phyloP scores from a whole-genome alignment of 37 sponge, comb jelly and placozoan species.

The Spongilla lacustris region DNA sequence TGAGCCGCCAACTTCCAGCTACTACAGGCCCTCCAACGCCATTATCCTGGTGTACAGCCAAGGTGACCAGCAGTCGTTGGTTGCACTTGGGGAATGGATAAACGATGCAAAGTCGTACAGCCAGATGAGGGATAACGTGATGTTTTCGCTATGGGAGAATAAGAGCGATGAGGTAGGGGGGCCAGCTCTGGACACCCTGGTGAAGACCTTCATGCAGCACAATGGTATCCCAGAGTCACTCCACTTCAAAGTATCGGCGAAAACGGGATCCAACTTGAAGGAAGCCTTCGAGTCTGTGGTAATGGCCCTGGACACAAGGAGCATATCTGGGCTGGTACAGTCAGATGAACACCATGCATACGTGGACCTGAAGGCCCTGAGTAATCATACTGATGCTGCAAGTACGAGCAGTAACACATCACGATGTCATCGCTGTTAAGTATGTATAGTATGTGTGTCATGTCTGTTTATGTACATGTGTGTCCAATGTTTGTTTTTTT shows the following conservation, averaged over 20 bases:
- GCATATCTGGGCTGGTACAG: neutral
- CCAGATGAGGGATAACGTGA: neutral
- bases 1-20: constrained; percentile 10
- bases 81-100: constrained; percentile 18
- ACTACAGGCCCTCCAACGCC: neutral
- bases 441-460: neutral
- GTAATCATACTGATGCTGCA: neutral
- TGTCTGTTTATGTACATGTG: neutral
- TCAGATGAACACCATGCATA: neutral
- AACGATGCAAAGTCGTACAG: neutral
- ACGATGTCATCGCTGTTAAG: neutral
- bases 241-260: constrained; percentile 18
- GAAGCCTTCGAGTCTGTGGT: constrained; percentile 12
- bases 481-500: too few species aligned
- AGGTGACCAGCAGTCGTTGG: neutral
- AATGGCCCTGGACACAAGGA: neutral
- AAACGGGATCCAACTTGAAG: constrained; percentile 11
- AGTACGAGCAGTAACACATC: neutral
- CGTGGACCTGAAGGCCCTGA: neutral
- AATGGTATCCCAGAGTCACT: neutral
- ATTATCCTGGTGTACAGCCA: constrained; percentile 28
- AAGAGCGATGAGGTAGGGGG: neutral
- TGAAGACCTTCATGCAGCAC: constrained; percentile 5
- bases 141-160: constrained; percentile 21
- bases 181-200: neutral